A percentile compares a stretch with the other conserved stretches of the same genome.
These are phyloP conservation scores for Phalacrocorax pelagicus DNA, from an alignment of 2,113 vertebrate genomes.

Conservation along the genomic window DNA sequence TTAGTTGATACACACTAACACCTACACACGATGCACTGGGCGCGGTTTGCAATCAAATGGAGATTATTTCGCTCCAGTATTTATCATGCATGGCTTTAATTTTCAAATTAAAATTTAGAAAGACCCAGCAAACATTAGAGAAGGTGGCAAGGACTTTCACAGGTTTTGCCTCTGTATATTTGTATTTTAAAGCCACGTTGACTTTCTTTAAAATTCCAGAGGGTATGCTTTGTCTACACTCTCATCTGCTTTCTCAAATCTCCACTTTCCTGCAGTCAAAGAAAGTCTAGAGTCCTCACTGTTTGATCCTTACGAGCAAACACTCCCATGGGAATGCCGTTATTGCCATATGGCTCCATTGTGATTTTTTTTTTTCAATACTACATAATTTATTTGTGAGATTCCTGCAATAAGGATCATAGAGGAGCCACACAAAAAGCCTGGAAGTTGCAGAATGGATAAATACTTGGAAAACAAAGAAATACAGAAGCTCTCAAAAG, in stretches of 20 bases:
- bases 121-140: constrained; percentile 17
- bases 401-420: background rate
- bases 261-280: constrained; percentile 1
- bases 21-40: constrained; percentile 19
- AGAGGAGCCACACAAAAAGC: background rate
- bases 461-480: constrained; percentile 21
- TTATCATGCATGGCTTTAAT: constrained; percentile 53
- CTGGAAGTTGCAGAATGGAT: background rate
- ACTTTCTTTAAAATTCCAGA: constrained; percentile 20
- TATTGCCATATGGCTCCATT: background rate
- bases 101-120: constrained; percentile 63
- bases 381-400: background rate
- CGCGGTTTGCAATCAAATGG: constrained; percentile 10
- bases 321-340: background rate
- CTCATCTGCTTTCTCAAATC: background rate
- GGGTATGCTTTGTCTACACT: constrained; percentile 16
- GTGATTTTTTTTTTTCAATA: background rate
- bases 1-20: constrained; percentile 28
- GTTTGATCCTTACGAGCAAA: background rate
- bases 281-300: background rate
- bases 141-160: background rate
- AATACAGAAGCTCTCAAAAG: background rate
- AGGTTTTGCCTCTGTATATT: constrained; percentile 11
- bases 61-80: constrained; percentile 45
- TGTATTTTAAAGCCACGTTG: background rate